Conservation (phyloP, 1,140 invertebrate species). For the Papilio xuthus region DNA sequence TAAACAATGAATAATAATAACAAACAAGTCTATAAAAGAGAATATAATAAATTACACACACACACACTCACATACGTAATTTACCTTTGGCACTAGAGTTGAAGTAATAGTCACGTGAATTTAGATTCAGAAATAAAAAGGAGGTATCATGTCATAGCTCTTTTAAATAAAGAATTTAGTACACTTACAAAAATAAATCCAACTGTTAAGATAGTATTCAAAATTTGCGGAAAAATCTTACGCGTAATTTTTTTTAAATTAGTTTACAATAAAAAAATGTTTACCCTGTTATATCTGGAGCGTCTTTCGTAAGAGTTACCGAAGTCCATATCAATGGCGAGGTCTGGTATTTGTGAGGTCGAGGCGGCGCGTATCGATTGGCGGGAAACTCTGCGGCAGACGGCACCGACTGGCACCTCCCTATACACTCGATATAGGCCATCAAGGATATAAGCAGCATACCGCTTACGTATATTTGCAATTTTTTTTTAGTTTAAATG, state of each 20-base stretch:
- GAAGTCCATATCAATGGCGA: conserved; percentile 57
- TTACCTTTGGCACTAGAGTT: too few relatives aligned
- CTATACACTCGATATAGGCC: conserved; percentile 57
- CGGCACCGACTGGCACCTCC: conserved; percentile 55
- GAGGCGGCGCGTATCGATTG: conserved; percentile 55
- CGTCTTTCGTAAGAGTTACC: conserved; percentile 65
- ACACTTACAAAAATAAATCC: too few relatives aligned
- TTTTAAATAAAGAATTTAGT: too few relatives aligned
- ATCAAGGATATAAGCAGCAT: conserved; percentile 35
- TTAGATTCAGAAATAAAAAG: too few relatives aligned
- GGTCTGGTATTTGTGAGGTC: background rate
- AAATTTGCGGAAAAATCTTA: background rate
- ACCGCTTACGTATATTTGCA: background rate
- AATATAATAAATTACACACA: too few relatives aligned
- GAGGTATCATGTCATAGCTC: too few relatives aligned
- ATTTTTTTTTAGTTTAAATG: background rate
- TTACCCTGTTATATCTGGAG: conserved; percentile 73
- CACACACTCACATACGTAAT: too few relatives aligned
- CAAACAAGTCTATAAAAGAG: too few relatives aligned
- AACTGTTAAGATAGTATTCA: too few relatives aligned
- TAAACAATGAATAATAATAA: too few relatives aligned
- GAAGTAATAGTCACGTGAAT: too few relatives aligned
- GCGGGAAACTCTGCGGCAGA: background rate
- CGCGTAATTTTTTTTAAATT: background rate
- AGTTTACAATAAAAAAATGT: conserved; percentile 29